Base-by-base conservation (phyloP, 2,797 vertebrate species). In the Gymnodraco acuticeps region DNA sequence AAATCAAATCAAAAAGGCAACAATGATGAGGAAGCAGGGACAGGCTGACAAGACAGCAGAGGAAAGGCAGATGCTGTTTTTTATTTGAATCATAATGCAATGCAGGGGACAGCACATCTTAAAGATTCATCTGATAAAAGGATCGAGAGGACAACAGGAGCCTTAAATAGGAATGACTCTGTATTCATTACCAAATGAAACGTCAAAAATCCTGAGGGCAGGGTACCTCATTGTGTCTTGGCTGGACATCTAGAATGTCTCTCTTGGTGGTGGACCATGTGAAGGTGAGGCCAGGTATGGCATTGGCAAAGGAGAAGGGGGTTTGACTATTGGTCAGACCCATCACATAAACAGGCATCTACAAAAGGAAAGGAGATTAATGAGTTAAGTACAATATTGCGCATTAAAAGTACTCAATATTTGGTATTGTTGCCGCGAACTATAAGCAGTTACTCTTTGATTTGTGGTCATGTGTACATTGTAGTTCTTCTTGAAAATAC, bases 291-390 rank as follows among this genome's bases (percentile, higher is more conserved):
- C 95, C 94, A 0, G 97, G 98, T 4, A 96, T 3, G 0, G 97
- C 95, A 2, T 90, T 98, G 48, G 95, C 98, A 55, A 99, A 99
- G 10, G 97, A 96, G 87, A 99, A 99, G 20, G 98, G 98, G 0
- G 96, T 98, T 87, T 98, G 97, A 70, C 88, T 96, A 74, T 93
- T 98, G 81, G 96, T 97, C 75, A 97, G 91, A 58, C 98, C 98
- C 72, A 96, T 97, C 73, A 99, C 94, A 54, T 97, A 97, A 3
- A 99, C 97, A 0, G 98, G 98, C 98, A 99, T 99, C 98, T 99
- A 54, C 0, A 73, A 45, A 73, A 69, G 17, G 17, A 75, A 48
- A 75, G 1, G 65, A 47, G 2, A 68, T n/a, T n/a, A n/a, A n/a
- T 38, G 43, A 64, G 61, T 33, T 45, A 4, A 66, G 19, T 31